Percentiles rank a stretch among this genome's conserved stretches.
phyloP scores from a whole-genome alignment of 2,888 invertebrate species.

The Choreutis nemorana region DNA sequence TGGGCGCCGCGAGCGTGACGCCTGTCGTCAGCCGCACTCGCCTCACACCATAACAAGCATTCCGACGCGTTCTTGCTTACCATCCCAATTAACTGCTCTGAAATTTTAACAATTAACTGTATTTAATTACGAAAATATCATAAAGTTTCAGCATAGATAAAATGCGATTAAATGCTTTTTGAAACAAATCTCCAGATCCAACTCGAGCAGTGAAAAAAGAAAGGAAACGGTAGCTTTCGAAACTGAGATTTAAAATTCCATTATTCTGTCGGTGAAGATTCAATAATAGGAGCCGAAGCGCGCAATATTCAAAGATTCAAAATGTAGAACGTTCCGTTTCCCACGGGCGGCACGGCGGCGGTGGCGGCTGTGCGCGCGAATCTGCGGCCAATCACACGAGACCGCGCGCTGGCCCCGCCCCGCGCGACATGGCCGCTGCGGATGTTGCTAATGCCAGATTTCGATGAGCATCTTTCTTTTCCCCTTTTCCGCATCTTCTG shows the following conservation, averaged over 20 bases:
- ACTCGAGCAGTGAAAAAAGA: too few species aligned
- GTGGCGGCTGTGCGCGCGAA: slow-evolving; percentile 39
- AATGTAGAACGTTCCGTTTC: slow-evolving; percentile 23
- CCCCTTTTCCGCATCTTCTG: too few species aligned
- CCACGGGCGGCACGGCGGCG: slow-evolving; percentile 16
- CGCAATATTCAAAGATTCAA: slow-evolving; percentile 27
- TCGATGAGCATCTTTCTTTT: slow-evolving; percentile 36
- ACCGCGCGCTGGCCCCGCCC: slow-evolving; percentile 37
- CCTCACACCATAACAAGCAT: slow-evolving; percentile 16
- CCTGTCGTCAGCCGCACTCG: slow-evolving; percentile 9
- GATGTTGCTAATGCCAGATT: slow-evolving; percentile 52
- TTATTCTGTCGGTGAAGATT: slow-evolving; percentile 9
- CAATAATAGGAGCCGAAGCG: slow-evolving; percentile 11
- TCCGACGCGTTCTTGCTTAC: slow-evolving; percentile 19
- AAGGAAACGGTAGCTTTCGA: too few species aligned
- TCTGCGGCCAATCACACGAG: slow-evolving; percentile 49
- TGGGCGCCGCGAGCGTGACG: slow-evolving; percentile 22
- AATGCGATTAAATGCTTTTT: too few species aligned
- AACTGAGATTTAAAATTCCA: slow-evolving; percentile 13
- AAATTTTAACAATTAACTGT: too few species aligned
- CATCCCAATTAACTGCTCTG: slow-evolving; percentile 20
- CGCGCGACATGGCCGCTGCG: slow-evolving; percentile 52
- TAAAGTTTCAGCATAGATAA: too few species aligned
- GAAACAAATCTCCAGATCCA: too few species aligned
- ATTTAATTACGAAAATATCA: too few species aligned